Conservation (phyloP, 2,113 vertebrate species). For the Pelvicachromis taeniatus region DNA sequence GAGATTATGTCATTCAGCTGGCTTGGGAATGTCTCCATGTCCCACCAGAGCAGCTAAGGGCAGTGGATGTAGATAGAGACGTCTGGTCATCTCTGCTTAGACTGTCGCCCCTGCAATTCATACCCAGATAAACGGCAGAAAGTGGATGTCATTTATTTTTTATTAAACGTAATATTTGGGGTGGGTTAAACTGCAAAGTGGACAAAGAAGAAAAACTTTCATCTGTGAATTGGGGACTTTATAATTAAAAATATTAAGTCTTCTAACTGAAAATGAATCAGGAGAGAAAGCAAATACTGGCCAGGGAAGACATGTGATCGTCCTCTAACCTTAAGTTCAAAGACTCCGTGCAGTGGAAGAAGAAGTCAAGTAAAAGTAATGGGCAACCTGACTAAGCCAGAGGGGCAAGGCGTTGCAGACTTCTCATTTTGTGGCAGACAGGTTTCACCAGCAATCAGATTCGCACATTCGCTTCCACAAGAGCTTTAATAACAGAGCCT, state of each 20-base stretch:
- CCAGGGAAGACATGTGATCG: background rate
- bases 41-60: background rate
- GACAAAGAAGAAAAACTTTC: background rate
- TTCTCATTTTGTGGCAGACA: background rate
- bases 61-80: background rate
- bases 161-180: background rate
- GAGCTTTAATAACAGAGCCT: background rate
- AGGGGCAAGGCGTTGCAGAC: background rate
- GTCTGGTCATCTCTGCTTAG: background rate
- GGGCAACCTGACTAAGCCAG: background rate
- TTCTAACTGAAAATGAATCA: background rate
- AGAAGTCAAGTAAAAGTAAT: background rate
- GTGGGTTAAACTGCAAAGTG: background rate
- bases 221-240: background rate
- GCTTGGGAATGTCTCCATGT: background rate
- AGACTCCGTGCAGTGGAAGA: background rate
- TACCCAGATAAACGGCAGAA: background rate
- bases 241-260: background rate
- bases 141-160: background rate
- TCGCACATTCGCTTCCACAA: constrained; percentile 4
- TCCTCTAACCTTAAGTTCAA: background rate
- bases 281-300: background rate
- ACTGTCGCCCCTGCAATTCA: rapidly evolving
- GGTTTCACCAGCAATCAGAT: background rate
- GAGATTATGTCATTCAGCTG: background rate